These are phyloP conservation scores for Heliconius ethilla DNA, from an alignment of 2,888 invertebrate species.

Conservation along the genomic window DNA sequence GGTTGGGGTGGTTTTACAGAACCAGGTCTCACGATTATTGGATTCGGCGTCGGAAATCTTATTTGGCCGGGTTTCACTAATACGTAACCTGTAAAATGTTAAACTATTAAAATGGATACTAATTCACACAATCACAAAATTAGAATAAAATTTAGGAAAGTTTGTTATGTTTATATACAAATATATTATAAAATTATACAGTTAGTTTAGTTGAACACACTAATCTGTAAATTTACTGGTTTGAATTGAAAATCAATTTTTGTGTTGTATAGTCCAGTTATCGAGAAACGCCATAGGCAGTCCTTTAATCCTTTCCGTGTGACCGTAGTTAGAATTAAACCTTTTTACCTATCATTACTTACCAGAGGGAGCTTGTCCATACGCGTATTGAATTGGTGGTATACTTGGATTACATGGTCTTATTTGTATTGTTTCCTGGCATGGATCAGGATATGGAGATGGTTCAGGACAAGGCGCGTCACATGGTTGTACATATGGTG, in stretches of 20 bases:
- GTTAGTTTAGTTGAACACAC: too few species aligned
- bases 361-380: constrained; percentile 65
- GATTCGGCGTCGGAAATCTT: constrained; percentile 58
- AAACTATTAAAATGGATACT: neutral
- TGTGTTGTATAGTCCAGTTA: too few species aligned
- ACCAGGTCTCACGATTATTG: constrained; percentile 63
- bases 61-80: constrained; percentile 64
- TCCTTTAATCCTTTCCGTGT: too few species aligned
- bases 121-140: neutral
- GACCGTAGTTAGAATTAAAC: too few species aligned
- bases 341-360: constrained; percentile 28
- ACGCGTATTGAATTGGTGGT: constrained; percentile 53
- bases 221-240: too few species aligned
- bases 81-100: constrained; percentile 55
- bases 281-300: too few species aligned
- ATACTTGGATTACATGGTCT: constrained; percentile 59
- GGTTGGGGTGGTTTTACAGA: constrained; percentile 55
- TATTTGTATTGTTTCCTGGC: constrained; percentile 50
- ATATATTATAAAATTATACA: too few species aligned
- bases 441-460: constrained; percentile 33
- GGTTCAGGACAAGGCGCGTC: constrained; percentile 33
- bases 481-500: constrained; percentile 23
- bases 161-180: too few species aligned
- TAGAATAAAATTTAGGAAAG: too few species aligned
- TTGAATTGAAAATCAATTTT: too few species aligned